phyloP scores from a whole-genome alignment of 2,797 vertebrate species.

The Oryzias sinensis region DNA sequence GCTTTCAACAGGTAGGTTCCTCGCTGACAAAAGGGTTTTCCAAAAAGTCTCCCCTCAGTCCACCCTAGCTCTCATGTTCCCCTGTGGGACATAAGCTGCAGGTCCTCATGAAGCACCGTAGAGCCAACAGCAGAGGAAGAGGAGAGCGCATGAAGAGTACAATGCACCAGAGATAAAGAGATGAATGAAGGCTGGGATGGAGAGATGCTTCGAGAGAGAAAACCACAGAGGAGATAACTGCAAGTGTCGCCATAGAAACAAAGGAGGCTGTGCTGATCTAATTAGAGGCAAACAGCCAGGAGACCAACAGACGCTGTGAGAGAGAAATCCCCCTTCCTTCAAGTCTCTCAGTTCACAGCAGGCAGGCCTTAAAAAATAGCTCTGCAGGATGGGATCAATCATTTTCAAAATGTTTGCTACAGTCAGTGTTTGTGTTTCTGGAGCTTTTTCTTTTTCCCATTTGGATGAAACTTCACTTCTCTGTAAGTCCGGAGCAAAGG shows the following conservation, averaged over 20 bases:
- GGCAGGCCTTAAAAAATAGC: not conserved
- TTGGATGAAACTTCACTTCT: not conserved
- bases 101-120: not conserved
- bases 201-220: conserved; percentile 33
- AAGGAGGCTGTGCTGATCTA: conserved; percentile 71
- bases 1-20: too few relatives aligned
- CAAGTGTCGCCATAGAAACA: conserved; percentile 86
- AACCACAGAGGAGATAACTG: conserved; percentile 53
- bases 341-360: not conserved
- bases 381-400: too few relatives aligned
- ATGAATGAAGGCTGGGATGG: conserved; percentile 7
- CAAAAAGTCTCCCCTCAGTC: not conserved
- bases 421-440: too few relatives aligned
- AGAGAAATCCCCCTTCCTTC: conserved; percentile 15
- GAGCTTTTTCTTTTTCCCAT: not conserved
- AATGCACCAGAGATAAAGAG: not conserved
- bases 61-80: not conserved
- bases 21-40: too few relatives aligned
- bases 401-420: too few relatives aligned
- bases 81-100: not conserved
- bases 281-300: conserved; percentile 57
- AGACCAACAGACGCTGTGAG: conserved; percentile 29
- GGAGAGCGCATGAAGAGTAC: not conserved
- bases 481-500: not conserved
- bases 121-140: not conserved